These are phyloP conservation scores for Carduelis carduelis DNA, from an alignment of 2,797 vertebrate species.

Conservation along the genomic window DNA sequence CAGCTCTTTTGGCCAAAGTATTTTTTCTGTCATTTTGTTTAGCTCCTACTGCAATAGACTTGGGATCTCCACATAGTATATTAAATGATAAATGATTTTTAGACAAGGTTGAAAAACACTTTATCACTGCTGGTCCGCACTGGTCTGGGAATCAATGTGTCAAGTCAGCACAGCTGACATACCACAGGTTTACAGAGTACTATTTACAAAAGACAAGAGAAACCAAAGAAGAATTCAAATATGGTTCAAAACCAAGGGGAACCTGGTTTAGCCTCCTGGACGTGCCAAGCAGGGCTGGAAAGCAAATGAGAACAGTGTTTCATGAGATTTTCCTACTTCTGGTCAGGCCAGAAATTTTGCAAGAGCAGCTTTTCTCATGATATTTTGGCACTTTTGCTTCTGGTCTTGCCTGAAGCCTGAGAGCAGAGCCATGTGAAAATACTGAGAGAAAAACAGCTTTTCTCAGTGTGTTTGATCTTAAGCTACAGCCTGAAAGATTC, in stretches of 20 bases:
- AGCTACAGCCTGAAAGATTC: constrained; percentile 8
- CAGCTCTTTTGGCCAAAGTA: neutral
- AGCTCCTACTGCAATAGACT: neutral
- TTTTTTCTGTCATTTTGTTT: neutral
- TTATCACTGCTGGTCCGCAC: neutral
- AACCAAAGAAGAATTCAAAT: constrained; percentile 30
- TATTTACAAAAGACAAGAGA: constrained; percentile 36
- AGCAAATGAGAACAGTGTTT: constrained; percentile 6
- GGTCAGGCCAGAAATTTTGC: constrained; percentile 50
- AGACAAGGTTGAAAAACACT: neutral
- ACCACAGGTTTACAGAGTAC: neutral
- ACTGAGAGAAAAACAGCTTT: constrained; percentile 24
- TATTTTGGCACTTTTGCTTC: constrained; percentile 38
- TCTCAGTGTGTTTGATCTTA: neutral
- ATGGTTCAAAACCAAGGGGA: constrained; percentile 9
- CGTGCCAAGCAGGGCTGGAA: constrained; percentile 27
- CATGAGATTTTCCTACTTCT: constrained; percentile 48
- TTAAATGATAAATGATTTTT: neutral
- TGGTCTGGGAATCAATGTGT: neutral
- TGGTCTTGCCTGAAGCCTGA: constrained; percentile 28
- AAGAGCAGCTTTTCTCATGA: constrained; percentile 50
- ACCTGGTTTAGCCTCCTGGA: constrained; percentile 39
- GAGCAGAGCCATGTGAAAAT: constrained; percentile 38
- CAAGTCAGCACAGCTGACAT: constrained; percentile 8
- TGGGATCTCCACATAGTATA: neutral